Evolutionary conservation across 1,140 invertebrate species (phyloP), one percentile per base, ranked within the genome.

Genomic region (Drosophila sucinea): DNA sequence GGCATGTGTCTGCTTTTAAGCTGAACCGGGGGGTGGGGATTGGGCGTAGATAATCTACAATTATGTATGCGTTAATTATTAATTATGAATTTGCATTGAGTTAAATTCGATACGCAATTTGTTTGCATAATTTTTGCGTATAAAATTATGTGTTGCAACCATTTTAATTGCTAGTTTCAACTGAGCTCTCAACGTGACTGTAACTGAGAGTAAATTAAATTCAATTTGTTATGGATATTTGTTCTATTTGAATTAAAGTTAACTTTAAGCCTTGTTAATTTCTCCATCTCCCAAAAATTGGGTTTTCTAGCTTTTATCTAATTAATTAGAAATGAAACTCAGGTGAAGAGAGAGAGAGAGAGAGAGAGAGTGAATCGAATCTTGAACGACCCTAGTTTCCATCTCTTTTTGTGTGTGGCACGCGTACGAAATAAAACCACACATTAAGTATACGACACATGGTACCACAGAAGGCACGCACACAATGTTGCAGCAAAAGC

Each of bases 371-470:
- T 17, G 17, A 17, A 17, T 17, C 17, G 17, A 17, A 17, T 17
- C 17, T 17, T 27, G 25, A 51, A 51, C 38, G 7, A 33, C 57
- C 23, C 29, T 57, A 29, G 35, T 17, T 41, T 5, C 11, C 17
- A 3, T 41, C 5, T 47, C 6, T 25, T 3, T 2, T 17, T 47
- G 44, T 47, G 10, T 25, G 33, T 35, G 79, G 76, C 79, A 86
- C 82, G 82, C 83, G 75, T 64, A 68, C 67, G 79, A 86, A 87
- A 86, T 86, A 87, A 87, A 82, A 74, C 55, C 83, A 47, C 83
- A 47, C 70, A 86, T 86, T 87, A 87, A 82, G 83, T 44, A 86
- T 86, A 87, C 83, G 83, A 87, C 83, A 86, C 84, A 80, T 87
- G 83, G 83, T 77, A 62, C 75, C 35, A 44, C 41, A n/a, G 3